Percentiles rank a stretch among this genome's conserved stretches.
Evolutionary conservation across 2,113 vertebrate species (phyloP).

Genomic region (Scopus umbretta): DNA sequence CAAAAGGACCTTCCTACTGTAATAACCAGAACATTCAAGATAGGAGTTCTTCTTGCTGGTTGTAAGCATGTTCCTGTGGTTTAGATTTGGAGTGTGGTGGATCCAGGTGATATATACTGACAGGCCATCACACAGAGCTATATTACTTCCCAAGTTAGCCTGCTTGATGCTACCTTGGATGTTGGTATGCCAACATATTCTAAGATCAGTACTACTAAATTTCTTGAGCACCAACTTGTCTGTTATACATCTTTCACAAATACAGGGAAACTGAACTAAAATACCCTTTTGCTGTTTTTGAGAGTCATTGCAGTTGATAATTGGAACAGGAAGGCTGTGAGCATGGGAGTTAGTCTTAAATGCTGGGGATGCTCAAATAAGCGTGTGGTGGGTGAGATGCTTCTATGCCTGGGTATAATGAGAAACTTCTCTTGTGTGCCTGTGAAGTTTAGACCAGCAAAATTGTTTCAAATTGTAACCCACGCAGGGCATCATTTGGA

Average conservation of each 20-base stretch:
- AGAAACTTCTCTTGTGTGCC: neutral
- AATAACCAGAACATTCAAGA: neutral
- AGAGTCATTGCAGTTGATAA: neutral
- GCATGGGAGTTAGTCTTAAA: neutral
- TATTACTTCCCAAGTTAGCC: neutral
- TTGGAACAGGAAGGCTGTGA: neutral
- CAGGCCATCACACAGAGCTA: neutral
- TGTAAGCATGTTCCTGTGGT: neutral
- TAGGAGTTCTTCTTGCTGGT: neutral
- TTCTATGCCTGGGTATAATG: neutral
- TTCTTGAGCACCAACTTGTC: neutral
- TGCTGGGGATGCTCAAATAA: neutral
- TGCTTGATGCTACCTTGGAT: neutral
- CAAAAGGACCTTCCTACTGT: neutral
- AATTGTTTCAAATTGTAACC: neutral
- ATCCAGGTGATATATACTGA: neutral
- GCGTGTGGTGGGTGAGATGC: neutral
- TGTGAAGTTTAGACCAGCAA: neutral
- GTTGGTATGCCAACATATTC: neutral
- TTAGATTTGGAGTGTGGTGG: neutral
- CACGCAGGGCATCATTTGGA: fast-evolving
- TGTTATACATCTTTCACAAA: neutral
- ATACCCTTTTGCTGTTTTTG: neutral
- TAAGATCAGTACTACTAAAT: neutral
- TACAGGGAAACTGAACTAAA: neutral